phyloP scores from a whole-genome alignment of 2,888 invertebrate species.

The Drosophila lutescens region DNA sequence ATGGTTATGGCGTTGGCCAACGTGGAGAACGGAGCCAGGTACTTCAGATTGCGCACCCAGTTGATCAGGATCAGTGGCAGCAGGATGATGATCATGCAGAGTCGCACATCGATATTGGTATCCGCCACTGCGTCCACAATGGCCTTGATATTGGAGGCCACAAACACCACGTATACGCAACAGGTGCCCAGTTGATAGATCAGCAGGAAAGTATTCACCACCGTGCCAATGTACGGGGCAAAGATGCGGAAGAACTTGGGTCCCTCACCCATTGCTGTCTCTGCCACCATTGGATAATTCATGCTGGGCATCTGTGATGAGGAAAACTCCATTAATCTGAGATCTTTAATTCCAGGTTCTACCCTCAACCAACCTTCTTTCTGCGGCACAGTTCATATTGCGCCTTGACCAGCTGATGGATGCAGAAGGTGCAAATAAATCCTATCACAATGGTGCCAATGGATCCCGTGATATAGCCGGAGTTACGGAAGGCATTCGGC shows the following conservation, averaged over 20 bases:
- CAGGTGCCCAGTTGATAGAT: constrained; percentile 98
- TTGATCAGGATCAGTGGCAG: constrained; percentile 91
- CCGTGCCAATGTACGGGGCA: constrained; percentile 88
- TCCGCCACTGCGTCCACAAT: constrained; percentile 86
- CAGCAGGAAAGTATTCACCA: constrained; percentile 90
- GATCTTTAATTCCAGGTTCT: too few species aligned
- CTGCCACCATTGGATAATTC: constrained; percentile 92
- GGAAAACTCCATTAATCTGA: not conserved
- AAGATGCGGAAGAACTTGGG: constrained; percentile 88
- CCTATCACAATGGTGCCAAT: constrained; percentile 94
- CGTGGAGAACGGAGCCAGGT: constrained; percentile 94
- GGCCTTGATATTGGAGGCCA: constrained; percentile 92
- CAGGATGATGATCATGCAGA: constrained; percentile 90
- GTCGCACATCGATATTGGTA: constrained; percentile 85
- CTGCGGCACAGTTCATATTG: constrained; percentile 87
- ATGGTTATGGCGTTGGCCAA: constrained; percentile 94
- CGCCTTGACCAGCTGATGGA: constrained; percentile 90
- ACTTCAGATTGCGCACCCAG: constrained; percentile 91
- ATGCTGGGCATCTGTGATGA: constrained; percentile 86
- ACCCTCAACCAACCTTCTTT: constrained; percentile 80
- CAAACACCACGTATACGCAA: constrained; percentile 98
- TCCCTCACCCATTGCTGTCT: constrained; percentile 91
- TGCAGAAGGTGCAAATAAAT: constrained; percentile 95
- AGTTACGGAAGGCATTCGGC: constrained; percentile 89
- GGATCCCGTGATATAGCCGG: constrained; percentile 88